These are phyloP conservation scores for Cryptomyrus ogoouensis DNA, from an alignment of 2,113 vertebrate genomes.

Conservation along the genomic window DNA sequence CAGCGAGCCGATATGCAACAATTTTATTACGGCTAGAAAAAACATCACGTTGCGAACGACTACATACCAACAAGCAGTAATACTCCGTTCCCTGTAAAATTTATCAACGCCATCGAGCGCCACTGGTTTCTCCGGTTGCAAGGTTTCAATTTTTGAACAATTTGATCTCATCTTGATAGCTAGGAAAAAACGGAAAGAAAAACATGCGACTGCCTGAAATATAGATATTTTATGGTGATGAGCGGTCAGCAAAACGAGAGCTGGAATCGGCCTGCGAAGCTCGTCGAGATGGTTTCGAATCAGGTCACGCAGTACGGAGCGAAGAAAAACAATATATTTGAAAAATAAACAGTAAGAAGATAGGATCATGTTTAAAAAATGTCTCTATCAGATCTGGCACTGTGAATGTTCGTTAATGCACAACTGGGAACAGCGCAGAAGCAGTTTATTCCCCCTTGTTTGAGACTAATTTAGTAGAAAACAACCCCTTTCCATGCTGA, in stretches of 20 bases:
- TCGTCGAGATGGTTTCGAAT: neutral
- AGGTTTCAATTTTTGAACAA: conserved; percentile 14
- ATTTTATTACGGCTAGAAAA: neutral
- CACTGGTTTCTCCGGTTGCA: conserved; percentile 5
- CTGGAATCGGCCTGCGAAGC: neutral
- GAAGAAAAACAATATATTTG: conserved; percentile 19
- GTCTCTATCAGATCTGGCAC: conserved; percentile 25
- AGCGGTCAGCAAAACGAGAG: neutral
- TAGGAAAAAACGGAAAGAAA: neutral
- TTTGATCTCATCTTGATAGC: conserved; percentile 3
- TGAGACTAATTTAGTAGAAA: conserved; percentile 24
- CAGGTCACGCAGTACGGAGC: neutral
- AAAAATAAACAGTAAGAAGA: conserved; percentile 22
- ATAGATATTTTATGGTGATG: neutral
- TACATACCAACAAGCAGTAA: neutral
- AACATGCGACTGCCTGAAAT: neutral
- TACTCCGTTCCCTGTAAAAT: neutral
- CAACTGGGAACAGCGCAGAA: conserved; percentile 13
- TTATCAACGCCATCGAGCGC: conserved; percentile 12
- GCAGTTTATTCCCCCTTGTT: conserved; percentile 20
- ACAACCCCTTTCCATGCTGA: conserved; percentile 24
- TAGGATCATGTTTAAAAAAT: conserved; percentile 20
- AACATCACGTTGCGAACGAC: neutral
- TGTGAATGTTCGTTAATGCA: neutral
- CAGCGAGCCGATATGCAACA: neutral